Conservation (phyloP, 1,140 invertebrate genomes). For the Whitmania pigra region DNA sequence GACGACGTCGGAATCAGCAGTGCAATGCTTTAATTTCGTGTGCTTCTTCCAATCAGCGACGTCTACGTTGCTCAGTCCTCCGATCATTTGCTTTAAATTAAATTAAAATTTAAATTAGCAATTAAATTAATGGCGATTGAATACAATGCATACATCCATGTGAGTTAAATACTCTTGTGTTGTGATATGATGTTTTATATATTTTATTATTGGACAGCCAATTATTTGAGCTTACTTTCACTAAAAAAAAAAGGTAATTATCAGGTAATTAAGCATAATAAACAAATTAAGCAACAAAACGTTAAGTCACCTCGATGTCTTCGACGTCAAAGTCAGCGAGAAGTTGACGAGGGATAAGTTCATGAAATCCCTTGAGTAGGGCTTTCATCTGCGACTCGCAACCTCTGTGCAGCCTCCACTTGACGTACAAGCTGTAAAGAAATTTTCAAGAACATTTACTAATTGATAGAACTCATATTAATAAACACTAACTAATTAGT, state of each 20-base stretch:
- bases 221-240: too few species aligned
- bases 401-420: conserved; percentile 87
- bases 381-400: conserved; percentile 92
- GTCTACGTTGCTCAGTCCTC: conserved; percentile 83
- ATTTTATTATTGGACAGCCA: too few species aligned
- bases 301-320: conserved; percentile 59
- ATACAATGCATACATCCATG: too few species aligned
- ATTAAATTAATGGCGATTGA: too few species aligned
- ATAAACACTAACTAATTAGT: too few species aligned
- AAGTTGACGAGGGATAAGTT: conserved; percentile 76
- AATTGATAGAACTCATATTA: too few species aligned
- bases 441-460: too few species aligned
- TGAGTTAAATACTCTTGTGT: too few species aligned
- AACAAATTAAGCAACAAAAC: not conserved
- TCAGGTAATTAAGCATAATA: not conserved
- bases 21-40: conserved; percentile 71
- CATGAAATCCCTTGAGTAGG: conserved; percentile 81
- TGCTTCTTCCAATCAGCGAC: conserved; percentile 84
- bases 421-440: conserved; percentile 70
- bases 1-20: conserved; percentile 69
- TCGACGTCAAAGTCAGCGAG: conserved; percentile 78
- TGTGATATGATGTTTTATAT: too few species aligned
- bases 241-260: too few species aligned
- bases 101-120: too few species aligned
- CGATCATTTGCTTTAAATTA: conserved; percentile 60